Evolutionary conservation across 2,888 invertebrate genomes (phyloP), one percentile per base, ranked within the genome.

Genomic region (Oasisia sp.): DNA sequence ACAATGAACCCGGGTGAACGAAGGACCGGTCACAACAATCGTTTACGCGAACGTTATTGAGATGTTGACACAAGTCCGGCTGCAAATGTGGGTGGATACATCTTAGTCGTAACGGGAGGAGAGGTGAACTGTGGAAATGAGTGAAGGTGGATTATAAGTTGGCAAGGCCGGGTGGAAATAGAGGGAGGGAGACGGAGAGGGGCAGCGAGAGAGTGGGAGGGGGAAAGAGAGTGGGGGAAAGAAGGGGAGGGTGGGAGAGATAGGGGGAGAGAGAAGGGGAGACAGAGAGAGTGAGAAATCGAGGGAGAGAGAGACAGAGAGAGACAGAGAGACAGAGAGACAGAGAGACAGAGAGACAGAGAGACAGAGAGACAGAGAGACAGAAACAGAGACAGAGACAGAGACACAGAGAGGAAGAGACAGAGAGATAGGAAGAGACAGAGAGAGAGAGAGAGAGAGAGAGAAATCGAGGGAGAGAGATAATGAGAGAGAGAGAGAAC

Each of bases 251-350:
- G 89, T n/a, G 44, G 9, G 38, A 56, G 32, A 32, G 44, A 58
- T 45, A 44, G 32, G 44, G 32, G 14, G 32, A 27, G 32, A 32
- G 32, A 50, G 58, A 19, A 50, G 14, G 38, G 32, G 90, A 12
- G 89, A 38, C 32, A 45, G 56, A 50, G 89, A 56, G n/a, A 89
- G 45, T 3, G 89, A 45, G 50, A 45, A 44, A 45, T 45, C 32
- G 45, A 45, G 58, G 38, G 92, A 91, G 56, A 58, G 89, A 44
- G 89, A 32, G 11, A 56, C 19, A 7, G 92, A 92, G 32, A 38
- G 90, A 58, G 74, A 27, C 32, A 91, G 44, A 4, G 92, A 92
- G 4, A 56, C 45, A 38, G 91, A 4, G 91, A 56, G 89, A 7
- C 89, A 89, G 38, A 12, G 91, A 38, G 89, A 9, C 50, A 50